These are phyloP conservation scores for Masticophis lateralis DNA, from an alignment of 2,797 vertebrate genomes.

Conservation along the genomic window DNA sequence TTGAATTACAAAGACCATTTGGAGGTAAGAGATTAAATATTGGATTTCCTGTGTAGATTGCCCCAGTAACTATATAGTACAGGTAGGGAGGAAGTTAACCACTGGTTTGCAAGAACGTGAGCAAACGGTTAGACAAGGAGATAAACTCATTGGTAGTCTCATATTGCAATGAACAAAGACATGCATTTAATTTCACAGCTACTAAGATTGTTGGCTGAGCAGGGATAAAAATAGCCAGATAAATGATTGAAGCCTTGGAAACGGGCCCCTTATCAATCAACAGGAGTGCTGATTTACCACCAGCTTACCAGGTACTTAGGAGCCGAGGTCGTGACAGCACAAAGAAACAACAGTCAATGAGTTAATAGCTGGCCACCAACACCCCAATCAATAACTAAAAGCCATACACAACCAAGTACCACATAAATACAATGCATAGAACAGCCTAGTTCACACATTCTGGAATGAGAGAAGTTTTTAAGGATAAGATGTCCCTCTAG, in stretches of 20 bases:
- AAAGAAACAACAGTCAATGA: not conserved
- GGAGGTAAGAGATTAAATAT: not conserved
- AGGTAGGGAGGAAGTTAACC: not conserved
- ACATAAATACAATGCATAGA: not conserved
- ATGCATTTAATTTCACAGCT: not conserved
- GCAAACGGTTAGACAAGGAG: not conserved
- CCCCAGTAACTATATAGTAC: not conserved
- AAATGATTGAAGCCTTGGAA: not conserved
- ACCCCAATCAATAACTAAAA: not conserved
- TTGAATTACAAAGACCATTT: not conserved
- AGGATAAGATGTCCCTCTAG: not conserved
- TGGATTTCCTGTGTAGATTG: not conserved
- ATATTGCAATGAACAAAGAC: not conserved
- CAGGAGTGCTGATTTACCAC: not conserved
- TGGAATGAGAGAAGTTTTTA: not conserved
- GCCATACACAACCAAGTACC: not conserved
- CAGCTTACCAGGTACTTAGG: not conserved
- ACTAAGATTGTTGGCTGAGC: not conserved
- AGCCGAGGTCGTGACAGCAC: not conserved
- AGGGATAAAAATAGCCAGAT: not conserved
- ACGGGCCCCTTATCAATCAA: not conserved
- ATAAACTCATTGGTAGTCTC: not conserved
- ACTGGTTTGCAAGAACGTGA: not conserved
- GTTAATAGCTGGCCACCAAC: not conserved
- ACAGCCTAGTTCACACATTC: not conserved